These are phyloP conservation scores for Aethina tumida DNA, from an alignment of 1,140 invertebrate genomes.

Conservation along the genomic window DNA sequence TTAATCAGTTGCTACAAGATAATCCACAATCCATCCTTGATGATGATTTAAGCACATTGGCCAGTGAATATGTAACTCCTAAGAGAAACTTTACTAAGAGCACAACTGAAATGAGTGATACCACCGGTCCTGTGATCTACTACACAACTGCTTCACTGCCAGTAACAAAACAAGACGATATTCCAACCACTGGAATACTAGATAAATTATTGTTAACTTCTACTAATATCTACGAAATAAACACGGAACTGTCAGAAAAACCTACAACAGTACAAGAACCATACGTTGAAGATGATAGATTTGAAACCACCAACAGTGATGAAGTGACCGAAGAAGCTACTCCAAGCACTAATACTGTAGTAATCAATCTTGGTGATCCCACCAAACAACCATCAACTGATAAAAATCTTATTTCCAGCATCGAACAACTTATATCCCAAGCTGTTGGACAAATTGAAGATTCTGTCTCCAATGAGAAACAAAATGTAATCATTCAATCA, in stretches of 20 bases:
- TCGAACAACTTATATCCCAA: slow-evolving; percentile 29
- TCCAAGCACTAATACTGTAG: not conserved
- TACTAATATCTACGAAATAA: slow-evolving; percentile 30
- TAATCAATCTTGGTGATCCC: no score
- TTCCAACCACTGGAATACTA: slow-evolving; percentile 14
- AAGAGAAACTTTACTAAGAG: not conserved
- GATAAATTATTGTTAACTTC: slow-evolving; percentile 24
- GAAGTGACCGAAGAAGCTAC: not conserved
- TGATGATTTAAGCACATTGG: no score
- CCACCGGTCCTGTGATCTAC: not conserved
- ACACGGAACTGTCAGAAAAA: slow-evolving; percentile 19
- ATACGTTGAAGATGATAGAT: slow-evolving; percentile 7
- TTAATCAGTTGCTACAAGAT: no score
- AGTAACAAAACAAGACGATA: slow-evolving; percentile 9
- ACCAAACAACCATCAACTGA: slow-evolving; percentile 17
- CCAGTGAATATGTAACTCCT: not conserved
- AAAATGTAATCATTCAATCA: slow-evolving; percentile 14
- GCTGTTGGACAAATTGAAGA: slow-evolving; percentile 20
- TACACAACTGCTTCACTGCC: slow-evolving; percentile 1
- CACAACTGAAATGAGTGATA: not conserved
- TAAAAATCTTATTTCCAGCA: slow-evolving; percentile 21
- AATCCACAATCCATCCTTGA: no score
- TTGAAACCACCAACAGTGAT: slow-evolving; percentile 6
- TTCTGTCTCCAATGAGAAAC: slow-evolving; percentile 11
- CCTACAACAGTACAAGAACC: not conserved